phyloP scores from a whole-genome alignment of 1,140 invertebrate genomes.

The Caenorhabditis latens region DNA sequence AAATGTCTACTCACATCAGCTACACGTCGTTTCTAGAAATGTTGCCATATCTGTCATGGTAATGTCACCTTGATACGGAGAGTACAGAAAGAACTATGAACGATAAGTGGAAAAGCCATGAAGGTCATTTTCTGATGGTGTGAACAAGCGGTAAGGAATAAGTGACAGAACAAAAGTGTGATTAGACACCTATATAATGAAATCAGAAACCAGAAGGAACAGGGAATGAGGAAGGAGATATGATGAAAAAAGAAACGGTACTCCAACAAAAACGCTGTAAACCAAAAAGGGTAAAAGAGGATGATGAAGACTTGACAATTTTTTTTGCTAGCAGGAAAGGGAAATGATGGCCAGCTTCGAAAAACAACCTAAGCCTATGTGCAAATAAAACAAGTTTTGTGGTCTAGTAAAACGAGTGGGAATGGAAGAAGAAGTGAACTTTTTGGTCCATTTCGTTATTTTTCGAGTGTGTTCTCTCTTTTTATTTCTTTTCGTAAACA shows the following conservation, averaged over 20 bases:
- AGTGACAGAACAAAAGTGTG: neutral
- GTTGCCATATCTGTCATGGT: neutral
- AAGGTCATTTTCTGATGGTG: conserved; percentile 1
- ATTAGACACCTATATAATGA: neutral
- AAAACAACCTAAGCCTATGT: conserved; percentile 49
- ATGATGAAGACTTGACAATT: neutral
- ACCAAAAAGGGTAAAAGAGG: neutral
- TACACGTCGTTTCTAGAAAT: neutral
- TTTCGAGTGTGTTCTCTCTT: neutral
- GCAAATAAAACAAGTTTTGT: conserved; percentile 49
- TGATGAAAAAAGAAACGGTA: neutral
- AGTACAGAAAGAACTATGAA: neutral
- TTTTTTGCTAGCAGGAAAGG: neutral
- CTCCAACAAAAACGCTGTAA: neutral
- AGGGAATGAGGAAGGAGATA: neutral
- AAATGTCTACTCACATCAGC: neutral
- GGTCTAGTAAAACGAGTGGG: neutral
- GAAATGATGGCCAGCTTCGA: neutral
- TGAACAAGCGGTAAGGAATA: neutral
- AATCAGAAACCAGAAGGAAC: neutral
- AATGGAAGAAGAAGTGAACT: neutral
- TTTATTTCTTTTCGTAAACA: neutral
- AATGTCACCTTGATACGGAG: neutral
- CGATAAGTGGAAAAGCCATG: neutral
- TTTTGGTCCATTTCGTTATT: neutral